These are phyloP conservation scores for Nibea albiflora DNA, from an alignment of 2,113 vertebrate species.

Conservation along the genomic window DNA sequence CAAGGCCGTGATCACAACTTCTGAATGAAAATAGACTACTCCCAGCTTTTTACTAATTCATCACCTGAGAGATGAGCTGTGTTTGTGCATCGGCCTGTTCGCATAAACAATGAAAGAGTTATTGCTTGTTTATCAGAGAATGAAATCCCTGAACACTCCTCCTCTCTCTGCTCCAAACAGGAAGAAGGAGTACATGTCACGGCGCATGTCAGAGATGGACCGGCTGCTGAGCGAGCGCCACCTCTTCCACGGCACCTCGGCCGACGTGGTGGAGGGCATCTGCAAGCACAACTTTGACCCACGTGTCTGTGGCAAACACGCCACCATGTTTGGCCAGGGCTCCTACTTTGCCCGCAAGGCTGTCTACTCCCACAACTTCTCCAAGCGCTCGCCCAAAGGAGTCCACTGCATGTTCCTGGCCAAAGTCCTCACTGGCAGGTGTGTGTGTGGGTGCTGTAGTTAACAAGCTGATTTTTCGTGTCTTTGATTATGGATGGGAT, in stretches of 20 bases:
- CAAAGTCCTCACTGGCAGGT: conserved; percentile 95
- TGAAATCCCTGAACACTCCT: not conserved
- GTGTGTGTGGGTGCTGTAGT: conserved; percentile 26
- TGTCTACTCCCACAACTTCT: conserved; percentile 98
- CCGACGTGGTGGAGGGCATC: conserved; percentile 97
- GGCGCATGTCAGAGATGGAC: conserved; percentile 92
- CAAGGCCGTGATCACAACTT: conserved; percentile 23
- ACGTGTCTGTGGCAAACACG: conserved; percentile 96
- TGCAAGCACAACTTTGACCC: conserved; percentile 99
- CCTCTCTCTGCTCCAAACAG: conserved; percentile 76
- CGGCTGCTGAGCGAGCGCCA: conserved; percentile 95
- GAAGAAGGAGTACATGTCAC: conserved; percentile 99
- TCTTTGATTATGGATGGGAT: not conserved
- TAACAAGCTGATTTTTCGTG: not conserved
- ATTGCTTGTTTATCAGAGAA: not conserved
- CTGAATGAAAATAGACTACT: not conserved
- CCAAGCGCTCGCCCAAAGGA: conserved; percentile 93
- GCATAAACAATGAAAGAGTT: not conserved
- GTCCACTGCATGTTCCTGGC: conserved; percentile 99
- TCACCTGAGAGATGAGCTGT: conserved; percentile 9
- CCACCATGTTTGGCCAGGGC: conserved; percentile 99
- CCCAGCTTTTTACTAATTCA: conserved; percentile 14
- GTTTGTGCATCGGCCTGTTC: not conserved
- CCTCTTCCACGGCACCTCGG: conserved; percentile 97
- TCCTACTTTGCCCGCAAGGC: conserved; percentile 98